phyloP scores from a whole-genome alignment of 2,888 invertebrate genomes.

The Microctonus brassicae region DNA sequence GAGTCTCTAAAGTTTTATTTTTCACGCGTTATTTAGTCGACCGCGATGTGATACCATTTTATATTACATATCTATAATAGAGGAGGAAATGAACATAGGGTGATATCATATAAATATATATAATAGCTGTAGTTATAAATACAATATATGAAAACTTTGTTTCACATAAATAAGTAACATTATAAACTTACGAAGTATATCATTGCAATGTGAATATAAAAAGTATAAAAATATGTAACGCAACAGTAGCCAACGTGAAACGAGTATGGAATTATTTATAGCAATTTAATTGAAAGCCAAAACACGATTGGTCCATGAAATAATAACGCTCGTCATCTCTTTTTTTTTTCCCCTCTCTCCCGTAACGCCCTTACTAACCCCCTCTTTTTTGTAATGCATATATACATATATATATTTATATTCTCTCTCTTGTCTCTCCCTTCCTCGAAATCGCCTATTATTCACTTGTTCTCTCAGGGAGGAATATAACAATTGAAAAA shows the following conservation, averaged over 20 bases:
- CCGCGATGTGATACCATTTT: background rate
- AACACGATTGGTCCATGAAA: slow-evolving; percentile 1
- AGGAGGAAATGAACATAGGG: slow-evolving; percentile 17
- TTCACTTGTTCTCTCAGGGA: slow-evolving; percentile 48
- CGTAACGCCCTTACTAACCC: background rate
- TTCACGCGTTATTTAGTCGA: slow-evolving; percentile 38
- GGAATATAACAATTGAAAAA: slow-evolving; percentile 49
- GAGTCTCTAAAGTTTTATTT: slow-evolving; percentile 27
- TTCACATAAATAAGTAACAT: background rate
- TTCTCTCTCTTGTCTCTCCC: slow-evolving; percentile 2
- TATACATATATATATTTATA: background rate
- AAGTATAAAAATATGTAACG: slow-evolving; percentile 2
- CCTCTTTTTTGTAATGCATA: background rate
- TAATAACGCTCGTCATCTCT: slow-evolving; percentile 33
- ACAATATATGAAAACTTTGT: slow-evolving; percentile 6
- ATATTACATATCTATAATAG: slow-evolving; percentile 8
- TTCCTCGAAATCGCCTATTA: slow-evolving; percentile 36
- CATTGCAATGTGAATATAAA: background rate
- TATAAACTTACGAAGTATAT: background rate
- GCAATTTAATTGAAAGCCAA: background rate
- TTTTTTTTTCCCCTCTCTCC: background rate
- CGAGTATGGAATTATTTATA: background rate
- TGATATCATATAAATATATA: slow-evolving; percentile 8
- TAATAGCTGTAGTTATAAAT: slow-evolving; percentile 17
- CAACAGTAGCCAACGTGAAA: background rate